Conservation (phyloP, 1,140 invertebrate genomes). For the Lasaia peninsularis region DNA sequence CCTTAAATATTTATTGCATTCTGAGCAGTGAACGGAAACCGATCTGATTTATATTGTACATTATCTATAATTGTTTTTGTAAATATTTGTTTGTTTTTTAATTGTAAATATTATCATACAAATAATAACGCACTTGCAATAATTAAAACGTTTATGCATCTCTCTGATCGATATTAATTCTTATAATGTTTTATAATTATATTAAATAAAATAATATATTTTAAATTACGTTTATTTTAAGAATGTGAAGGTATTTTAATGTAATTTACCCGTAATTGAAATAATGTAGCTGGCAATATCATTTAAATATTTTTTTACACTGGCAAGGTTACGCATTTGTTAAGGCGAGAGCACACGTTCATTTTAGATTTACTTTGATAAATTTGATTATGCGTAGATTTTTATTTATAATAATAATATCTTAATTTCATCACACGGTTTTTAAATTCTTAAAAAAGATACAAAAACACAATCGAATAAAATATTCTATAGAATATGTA, state of each 20-base stretch:
- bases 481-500: too few relatives aligned
- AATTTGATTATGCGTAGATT: too few relatives aligned
- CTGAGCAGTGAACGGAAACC: not conserved
- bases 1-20: not conserved
- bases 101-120: slow-evolving; percentile 19
- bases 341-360: too few relatives aligned
- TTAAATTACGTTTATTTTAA: slow-evolving; percentile 14
- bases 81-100: slow-evolving; percentile 13
- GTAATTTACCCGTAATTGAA: not conserved
- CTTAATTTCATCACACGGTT: too few relatives aligned
- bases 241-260: not conserved
- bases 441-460: too few relatives aligned
- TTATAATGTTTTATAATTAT: slow-evolving; percentile 9
- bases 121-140: slow-evolving; percentile 7
- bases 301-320: too few relatives aligned
- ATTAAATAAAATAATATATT: slow-evolving; percentile 10
- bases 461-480: too few relatives aligned
- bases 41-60: slow-evolving; percentile 20
- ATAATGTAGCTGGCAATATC: too few relatives aligned
- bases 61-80: slow-evolving; percentile 18
- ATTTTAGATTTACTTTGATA: too few relatives aligned
- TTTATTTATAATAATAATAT: too few relatives aligned
- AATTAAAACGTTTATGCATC: slow-evolving; percentile 14
- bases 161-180: slow-evolving; percentile 4
- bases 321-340: too few relatives aligned